Evolutionary conservation across 2,888 invertebrate species (phyloP).

Genomic region (Cryptus viduatorius): DNA sequence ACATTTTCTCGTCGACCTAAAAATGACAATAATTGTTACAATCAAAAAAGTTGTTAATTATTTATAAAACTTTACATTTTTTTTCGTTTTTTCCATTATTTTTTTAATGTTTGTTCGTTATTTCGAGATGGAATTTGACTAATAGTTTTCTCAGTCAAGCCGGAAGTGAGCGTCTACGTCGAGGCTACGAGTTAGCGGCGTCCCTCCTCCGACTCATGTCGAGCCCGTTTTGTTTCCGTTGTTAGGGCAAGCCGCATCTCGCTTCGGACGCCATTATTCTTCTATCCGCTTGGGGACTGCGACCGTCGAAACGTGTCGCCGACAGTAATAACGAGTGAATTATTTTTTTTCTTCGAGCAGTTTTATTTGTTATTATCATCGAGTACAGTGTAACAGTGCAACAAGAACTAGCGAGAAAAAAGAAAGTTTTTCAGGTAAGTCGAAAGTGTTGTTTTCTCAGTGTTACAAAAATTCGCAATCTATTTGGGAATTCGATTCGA

Average conservation of each 20-base stretch:
- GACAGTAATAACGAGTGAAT: constrained; percentile 21
- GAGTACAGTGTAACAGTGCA: constrained; percentile 22
- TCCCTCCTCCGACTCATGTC: constrained; percentile 68
- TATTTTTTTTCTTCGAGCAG: constrained; percentile 14
- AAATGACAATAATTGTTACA: not conserved
- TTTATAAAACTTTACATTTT: not conserved
- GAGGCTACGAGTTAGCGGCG: constrained; percentile 69
- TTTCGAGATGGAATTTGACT: constrained; percentile 43
- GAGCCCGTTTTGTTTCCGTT: constrained; percentile 81
- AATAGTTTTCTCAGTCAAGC: not conserved
- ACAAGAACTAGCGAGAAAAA: constrained; percentile 1
- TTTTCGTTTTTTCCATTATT: not conserved
- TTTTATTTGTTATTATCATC: not conserved
- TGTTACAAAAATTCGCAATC: constrained; percentile 12
- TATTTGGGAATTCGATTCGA: not conserved
- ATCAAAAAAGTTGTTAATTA: not conserved
- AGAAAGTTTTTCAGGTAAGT: constrained; percentile 54
- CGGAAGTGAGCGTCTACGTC: constrained; percentile 62
- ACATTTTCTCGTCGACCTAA: not conserved
- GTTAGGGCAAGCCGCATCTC: constrained; percentile 74
- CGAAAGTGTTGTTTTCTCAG: constrained; percentile 3
- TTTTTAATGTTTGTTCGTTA: not conserved
- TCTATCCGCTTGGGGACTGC: constrained; percentile 61
- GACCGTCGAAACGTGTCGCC: constrained; percentile 23
- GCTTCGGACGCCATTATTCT: constrained; percentile 72